phyloP scores from a whole-genome alignment of 2,113 vertebrate species.

The Campylomormyrus tamandua region DNA sequence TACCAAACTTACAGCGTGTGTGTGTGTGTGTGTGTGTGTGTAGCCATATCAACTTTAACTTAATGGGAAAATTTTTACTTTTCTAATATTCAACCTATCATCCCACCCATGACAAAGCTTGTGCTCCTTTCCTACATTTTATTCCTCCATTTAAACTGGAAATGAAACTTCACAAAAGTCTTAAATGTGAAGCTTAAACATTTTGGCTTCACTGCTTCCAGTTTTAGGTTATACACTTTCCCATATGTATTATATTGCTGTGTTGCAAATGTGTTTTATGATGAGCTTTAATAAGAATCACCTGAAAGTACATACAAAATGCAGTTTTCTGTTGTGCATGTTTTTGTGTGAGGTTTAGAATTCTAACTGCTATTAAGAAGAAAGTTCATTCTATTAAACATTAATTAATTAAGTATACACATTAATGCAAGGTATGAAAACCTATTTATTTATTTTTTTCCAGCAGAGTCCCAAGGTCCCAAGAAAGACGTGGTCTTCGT shows the following conservation, averaged over 20 bases:
- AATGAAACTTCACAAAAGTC: not conserved
- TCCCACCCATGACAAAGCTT: not conserved
- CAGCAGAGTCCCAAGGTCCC: constrained; percentile 56
- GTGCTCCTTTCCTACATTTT: not conserved
- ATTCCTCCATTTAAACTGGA: not conserved
- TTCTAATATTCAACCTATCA: not conserved
- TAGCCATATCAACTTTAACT: constrained; percentile 69
- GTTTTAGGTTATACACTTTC: not conserved
- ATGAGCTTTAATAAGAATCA: not conserved
- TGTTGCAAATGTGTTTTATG: not conserved
- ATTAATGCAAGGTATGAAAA: not conserved
- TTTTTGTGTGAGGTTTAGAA: not conserved
- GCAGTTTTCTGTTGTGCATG: not conserved
- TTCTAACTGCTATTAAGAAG: not conserved
- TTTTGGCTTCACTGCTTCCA: not conserved
- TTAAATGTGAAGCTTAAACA: not conserved
- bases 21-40: constrained; percentile 7
- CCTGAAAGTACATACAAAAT: not conserved
- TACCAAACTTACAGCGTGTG: constrained; percentile 34
- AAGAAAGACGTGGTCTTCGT: constrained; percentile 86
- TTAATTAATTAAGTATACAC: not conserved
- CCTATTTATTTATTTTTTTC: constrained; percentile 19
- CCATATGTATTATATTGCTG: not conserved
- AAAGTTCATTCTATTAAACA: not conserved
- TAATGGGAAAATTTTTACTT: not conserved